Conservation (phyloP, 2,888 invertebrate species). For the Sthenelais limicola region DNA sequence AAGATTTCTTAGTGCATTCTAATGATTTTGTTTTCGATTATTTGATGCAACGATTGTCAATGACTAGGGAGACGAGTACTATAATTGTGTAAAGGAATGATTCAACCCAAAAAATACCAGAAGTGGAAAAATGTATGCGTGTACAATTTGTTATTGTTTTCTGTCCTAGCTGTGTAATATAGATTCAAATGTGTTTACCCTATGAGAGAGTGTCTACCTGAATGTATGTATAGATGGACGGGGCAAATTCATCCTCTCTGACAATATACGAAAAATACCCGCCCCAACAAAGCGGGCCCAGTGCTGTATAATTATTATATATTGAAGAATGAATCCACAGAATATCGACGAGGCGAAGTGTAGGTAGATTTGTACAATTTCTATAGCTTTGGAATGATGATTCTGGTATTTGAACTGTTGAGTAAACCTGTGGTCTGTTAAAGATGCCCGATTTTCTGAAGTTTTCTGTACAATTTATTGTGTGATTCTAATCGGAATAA, state of each 20-base stretch:
- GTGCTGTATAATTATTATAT: conserved; percentile 4
- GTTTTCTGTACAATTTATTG: conserved; percentile 39
- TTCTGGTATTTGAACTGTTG: conserved; percentile 38
- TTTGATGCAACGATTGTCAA: too few species aligned
- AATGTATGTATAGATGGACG: conserved; percentile 29
- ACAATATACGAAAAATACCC: conserved; percentile 17
- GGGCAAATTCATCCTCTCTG: too few species aligned
- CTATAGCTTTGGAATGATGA: conserved; percentile 39
- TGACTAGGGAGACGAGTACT: too few species aligned
- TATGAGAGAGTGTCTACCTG: conserved; percentile 1
- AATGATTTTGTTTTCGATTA: neutral
- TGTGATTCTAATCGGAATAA: conserved; percentile 41
- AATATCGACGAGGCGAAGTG: conserved; percentile 10
- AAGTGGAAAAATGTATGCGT: conserved; percentile 5
- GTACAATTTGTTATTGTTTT: conserved; percentile 33
- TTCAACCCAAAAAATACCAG: too few species aligned
- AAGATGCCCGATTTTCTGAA: conserved; percentile 40
- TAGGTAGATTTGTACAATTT: conserved; percentile 40
- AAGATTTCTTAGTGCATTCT: neutral
- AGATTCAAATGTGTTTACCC: conserved; percentile 27
- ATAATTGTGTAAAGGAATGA: too few species aligned
- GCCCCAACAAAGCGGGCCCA: neutral
- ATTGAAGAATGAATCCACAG: conserved; percentile 17
- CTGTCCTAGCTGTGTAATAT: conserved; percentile 33
- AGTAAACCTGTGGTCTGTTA: conserved; percentile 36